Base-by-base conservation (phyloP, 2,797 vertebrate species). In the Serranus cabrilla region DNA sequence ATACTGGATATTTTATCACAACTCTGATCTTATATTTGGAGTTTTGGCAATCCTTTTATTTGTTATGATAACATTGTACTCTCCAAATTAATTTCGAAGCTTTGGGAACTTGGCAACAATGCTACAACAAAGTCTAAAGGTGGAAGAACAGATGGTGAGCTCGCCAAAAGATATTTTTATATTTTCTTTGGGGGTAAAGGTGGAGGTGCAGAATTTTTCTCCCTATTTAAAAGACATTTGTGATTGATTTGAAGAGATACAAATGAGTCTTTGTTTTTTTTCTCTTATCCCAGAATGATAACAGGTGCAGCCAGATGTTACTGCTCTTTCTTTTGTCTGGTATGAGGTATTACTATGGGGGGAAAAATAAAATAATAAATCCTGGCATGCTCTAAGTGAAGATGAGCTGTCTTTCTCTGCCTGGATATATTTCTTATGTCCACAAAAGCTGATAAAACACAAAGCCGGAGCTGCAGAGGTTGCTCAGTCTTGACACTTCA, bases 391-490 rank as follows among this genome's bases (percentile, higher is more conserved):
- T 63, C 51, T 21, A 63, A 16, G 54, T 54, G 59, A 68, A 58
- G 45, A 63, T 74, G 11, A 11, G 12, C 18, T 2, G 0, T 5
- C n/a, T 64, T 52, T 45, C 34, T 71, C 14, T 39, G 11, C 25
- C n/a, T 57, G 20, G 21, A 64, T 11, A 60, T 23, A 40, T 50
- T 65, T 71, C 27, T 65, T 55, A 78, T 76, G 58, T 74, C 51
- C 14, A 62, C n/a, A 20, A 23, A 7, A 31, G 58, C 39, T 39
- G 49, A 79, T 71, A 57, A 70, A 70, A 49, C 59, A 34, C 45
- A 61, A 62, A 77, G 34, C 25, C 34, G 37, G 66, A 49, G 52
- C 60, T 60, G 25, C 64, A 65, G 42, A 59, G 14, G 47, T 71
- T 68, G 40, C 34, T 57, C 31, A 14, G 45, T 16, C 67, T 63